phyloP scores from a whole-genome alignment of 1,140 invertebrate genomes.

The Phortica variegata region DNA sequence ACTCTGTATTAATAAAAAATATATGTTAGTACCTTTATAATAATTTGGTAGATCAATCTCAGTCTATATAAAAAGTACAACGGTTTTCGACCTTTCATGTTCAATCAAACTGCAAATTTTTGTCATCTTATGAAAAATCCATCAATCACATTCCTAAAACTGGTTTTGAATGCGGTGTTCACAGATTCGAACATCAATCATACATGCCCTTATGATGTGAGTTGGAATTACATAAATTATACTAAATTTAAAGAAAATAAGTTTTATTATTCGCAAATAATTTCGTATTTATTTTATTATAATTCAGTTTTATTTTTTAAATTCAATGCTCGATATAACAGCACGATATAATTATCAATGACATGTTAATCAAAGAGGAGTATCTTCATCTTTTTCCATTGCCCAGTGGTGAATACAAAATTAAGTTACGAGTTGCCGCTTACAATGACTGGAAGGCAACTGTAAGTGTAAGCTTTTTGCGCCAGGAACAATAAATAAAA shows the following conservation, averaged over 20 bases:
- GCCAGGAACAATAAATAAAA: constrained; percentile 3
- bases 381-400: constrained; percentile 10
- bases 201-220: constrained; percentile 18
- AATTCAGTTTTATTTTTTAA: too few relatives aligned
- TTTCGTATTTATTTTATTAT: too few relatives aligned
- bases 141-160: constrained; percentile 1
- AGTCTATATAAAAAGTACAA: constrained; percentile 11
- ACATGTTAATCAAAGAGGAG: constrained; percentile 8
- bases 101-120: constrained; percentile 14
- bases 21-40: neutral
- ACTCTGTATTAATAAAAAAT: neutral
- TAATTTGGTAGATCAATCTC: constrained; percentile 15
- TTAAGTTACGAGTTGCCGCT: constrained; percentile 4
- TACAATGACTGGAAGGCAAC: constrained; percentile 18
- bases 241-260: neutral
- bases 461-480: constrained; percentile 3
- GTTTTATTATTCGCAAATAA: neutral
- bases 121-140: constrained; percentile 9
- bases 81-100: constrained; percentile 21
- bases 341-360: constrained; percentile 20
- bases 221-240: neutral
- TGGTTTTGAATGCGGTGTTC: constrained; percentile 2
- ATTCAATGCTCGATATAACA: neutral
- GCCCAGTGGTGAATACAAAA: constrained; percentile 19
- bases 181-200: constrained; percentile 20